Evolutionary conservation across 2,113 vertebrate genomes (phyloP), one percentile per base, ranked within the genome.

Genomic region (Bucco capensis): DNA sequence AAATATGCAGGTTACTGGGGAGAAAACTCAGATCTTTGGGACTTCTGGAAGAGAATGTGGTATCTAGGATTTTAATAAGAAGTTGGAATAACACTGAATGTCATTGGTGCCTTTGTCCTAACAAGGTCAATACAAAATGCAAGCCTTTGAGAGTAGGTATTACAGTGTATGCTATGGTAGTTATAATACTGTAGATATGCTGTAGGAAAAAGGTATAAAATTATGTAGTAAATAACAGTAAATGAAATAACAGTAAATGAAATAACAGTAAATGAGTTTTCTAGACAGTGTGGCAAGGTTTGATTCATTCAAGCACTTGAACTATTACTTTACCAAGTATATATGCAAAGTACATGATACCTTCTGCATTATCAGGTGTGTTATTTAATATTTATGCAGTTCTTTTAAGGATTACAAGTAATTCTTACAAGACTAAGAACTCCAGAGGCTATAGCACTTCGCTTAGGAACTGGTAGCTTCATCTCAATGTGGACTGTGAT

Each of bases 1-100:
- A 54, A 25, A 30, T 11, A 31, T 0, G 0, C 0, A 31, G 13
- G 10, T 60, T 60, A 35, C 0, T 42, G 31, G 13, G 37, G 18
- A 82, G 31, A 78, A 9, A 66, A 25, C 4, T 5, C 19, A 67
- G 12, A 31, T 60, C 14, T 71, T 54, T 56, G 14, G 3, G 42
- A 75, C 7, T 38, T 35, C 4, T 6, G 3, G 35, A 10, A 53
- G 33, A 77, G 30, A 77, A 46, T 0, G 0, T 61, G 71, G 25
- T 8, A 40, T 5, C 8, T 23, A 57, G 16, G 14, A 24, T 67
- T 90, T 75, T 42, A 71, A 60, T 46, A 28, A 1, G 12, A 51
- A 40, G 6, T 56, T 72, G 62, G 46, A 61, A 46, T 35, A 80
- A 75, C 44, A 24, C 35, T 64, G 57, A 28, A 14, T 23, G 18